Percentiles rank a stretch among this genome's conserved stretches.
Evolutionary conservation across 2,113 vertebrate species (phyloP).

Genomic region (Phylloscopus whistleri): DNA sequence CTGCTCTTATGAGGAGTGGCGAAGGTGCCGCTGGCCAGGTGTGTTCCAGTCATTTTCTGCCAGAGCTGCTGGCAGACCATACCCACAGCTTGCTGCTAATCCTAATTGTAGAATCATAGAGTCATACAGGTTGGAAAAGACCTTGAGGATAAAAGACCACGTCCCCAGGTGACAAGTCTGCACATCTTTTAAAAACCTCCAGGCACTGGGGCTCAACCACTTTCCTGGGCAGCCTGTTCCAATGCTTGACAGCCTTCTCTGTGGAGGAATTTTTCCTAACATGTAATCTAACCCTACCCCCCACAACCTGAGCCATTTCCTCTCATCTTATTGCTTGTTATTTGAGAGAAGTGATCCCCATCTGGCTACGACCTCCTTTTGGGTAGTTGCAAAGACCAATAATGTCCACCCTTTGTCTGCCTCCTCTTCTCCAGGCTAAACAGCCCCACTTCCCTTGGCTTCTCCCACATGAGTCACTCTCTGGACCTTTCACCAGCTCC

Average conservation of each 20-base stretch:
- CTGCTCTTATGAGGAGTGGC: not conserved
- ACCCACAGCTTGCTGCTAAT: not conserved
- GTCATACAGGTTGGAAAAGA: not conserved
- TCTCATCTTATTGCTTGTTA: not conserved
- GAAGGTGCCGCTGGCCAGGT: not conserved
- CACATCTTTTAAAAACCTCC: not conserved
- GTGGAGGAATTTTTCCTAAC: not conserved
- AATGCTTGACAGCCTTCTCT: not conserved
- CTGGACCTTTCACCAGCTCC: not conserved
- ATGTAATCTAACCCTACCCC: not conserved
- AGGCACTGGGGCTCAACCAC: not conserved
- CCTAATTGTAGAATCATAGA: not conserved
- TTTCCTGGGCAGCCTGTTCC: not conserved
- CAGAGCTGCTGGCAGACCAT: not conserved
- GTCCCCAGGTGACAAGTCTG: not conserved
- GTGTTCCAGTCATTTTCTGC: not conserved
- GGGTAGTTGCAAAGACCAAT: not conserved
- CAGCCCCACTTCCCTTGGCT: not conserved
- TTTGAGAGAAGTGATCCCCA: not conserved
- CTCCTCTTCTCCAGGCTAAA: not conserved
- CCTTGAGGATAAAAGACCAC: not conserved
- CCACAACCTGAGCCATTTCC: not conserved
- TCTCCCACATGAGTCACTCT: not conserved
- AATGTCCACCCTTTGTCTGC: too few relatives aligned
- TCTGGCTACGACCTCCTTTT: not conserved